phyloP scores from a whole-genome alignment of 2,888 invertebrate genomes.

The Steinernema scapterisci region DNA sequence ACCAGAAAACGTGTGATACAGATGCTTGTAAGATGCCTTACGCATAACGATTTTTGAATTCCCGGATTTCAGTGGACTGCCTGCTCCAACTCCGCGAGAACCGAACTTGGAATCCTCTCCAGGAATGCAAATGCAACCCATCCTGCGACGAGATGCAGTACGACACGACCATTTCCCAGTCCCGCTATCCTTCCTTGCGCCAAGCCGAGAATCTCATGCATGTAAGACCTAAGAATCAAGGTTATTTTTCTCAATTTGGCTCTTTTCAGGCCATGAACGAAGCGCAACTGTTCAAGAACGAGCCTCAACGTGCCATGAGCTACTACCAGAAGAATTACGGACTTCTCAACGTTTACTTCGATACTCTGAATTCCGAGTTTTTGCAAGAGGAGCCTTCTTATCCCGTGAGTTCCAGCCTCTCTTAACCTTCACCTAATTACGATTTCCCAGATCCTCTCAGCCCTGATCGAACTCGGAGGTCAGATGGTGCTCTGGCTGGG shows the following conservation, averaged over 20 bases:
- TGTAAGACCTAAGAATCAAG: too few relatives aligned
- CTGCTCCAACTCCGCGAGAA: slow-evolving; percentile 10
- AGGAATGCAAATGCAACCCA: slow-evolving; percentile 33
- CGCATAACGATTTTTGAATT: not conserved
- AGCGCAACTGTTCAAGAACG: too few relatives aligned
- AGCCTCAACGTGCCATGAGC: too few relatives aligned
- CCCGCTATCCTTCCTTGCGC: slow-evolving; percentile 16
- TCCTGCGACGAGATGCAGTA: slow-evolving; percentile 30
- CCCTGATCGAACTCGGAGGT: slow-evolving; percentile 40
- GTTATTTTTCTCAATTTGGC: too few relatives aligned
- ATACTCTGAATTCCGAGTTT: slow-evolving; percentile 36
- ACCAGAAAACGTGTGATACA: slow-evolving; percentile 32
- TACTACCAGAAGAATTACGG: slow-evolving; percentile 34
- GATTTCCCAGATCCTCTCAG: not conserved
- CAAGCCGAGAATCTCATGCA: too few relatives aligned
- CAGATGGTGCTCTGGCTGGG: slow-evolving; percentile 38
- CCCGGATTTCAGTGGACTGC: slow-evolving; percentile 30
- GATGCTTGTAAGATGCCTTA: not conserved
- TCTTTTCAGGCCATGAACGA: too few relatives aligned
- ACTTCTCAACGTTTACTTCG: slow-evolving; percentile 37
- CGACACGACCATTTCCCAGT: slow-evolving; percentile 26
- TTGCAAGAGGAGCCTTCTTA: slow-evolving; percentile 33
- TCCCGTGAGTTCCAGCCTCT: slow-evolving; percentile 4
- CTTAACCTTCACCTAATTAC: not conserved
- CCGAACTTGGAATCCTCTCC: not conserved